Conservation (phyloP, 2,888 invertebrate species). For the Scaptomyza caliginosa region DNA sequence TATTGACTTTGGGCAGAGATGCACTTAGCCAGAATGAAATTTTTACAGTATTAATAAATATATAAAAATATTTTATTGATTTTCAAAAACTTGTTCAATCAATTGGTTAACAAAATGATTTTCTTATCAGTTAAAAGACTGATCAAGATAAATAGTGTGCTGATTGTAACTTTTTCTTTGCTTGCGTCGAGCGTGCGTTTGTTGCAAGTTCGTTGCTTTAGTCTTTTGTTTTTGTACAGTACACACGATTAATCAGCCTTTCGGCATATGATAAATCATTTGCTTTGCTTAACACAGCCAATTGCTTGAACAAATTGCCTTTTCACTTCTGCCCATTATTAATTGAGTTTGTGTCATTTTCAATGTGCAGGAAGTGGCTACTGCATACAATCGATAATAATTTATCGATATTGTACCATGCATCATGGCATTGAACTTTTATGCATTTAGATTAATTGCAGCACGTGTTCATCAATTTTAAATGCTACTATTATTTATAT, state of each 20-base stretch:
- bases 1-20: constrained; percentile 51
- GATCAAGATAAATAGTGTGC: constrained; percentile 65
- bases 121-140: constrained; percentile 12
- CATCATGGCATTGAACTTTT: constrained; percentile 52
- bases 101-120: constrained; percentile 18
- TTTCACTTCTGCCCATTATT: constrained; percentile 1
- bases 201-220: constrained; percentile 71
- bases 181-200: constrained; percentile 17
- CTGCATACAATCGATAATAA: constrained; percentile 36
- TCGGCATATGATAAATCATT: constrained; percentile 25
- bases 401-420: constrained; percentile 18
- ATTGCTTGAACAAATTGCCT: constrained; percentile 29
- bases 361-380: constrained; percentile 57
- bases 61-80: background rate
- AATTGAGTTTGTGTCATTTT: constrained; percentile 32
- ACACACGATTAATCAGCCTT: constrained; percentile 35
- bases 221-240: constrained; percentile 61
- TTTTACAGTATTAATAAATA: no score
- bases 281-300: constrained; percentile 12
- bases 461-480: background rate
- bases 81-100: background rate
- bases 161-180: constrained; percentile 49
- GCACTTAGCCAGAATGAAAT: constrained; percentile 7
- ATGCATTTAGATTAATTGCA: constrained; percentile 29
- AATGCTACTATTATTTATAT: background rate